Base-by-base conservation (phyloP, 2,888 invertebrate species). In the Campoletis raptor region DNA sequence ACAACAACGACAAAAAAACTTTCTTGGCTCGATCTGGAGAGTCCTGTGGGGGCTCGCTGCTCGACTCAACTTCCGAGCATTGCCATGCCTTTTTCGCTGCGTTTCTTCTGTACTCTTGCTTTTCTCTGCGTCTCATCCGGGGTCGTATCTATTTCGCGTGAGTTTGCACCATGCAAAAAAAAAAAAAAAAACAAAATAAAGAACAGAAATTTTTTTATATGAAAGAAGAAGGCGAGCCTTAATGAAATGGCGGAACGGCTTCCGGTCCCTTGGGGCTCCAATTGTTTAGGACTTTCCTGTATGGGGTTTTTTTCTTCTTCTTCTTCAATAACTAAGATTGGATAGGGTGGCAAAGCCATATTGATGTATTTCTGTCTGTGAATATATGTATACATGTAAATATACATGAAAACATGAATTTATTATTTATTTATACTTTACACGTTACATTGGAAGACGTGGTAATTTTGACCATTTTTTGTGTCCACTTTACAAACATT, bases 301-400 rank as follows among this genome's bases (percentile, higher is more conserved):
- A 87, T 89, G 82, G 15, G 37, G 37, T 21, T 15, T 78, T 61
- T 45, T 76, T 74, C 30, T 15, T 85, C 85, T 80, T 74, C 57
- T 90, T 90, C 88, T 90, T 90, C 90, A 91, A 91, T 92, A 92
- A 92, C 90, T 89, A 91, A 90, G 90, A 92, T 92, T 92, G 91
- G 88, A 91, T 89, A 89, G 90, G 91, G 90, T 87, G 86, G 82
- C 80, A 78, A 54, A 61, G 66, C 83, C 81, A 86, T 73, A 73
- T 81, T 72, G 79, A 83, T 70, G n/a, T 81, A 64, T n/a, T 57
- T 52, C 21, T 30, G 18, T 76, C 12, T 52, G 24, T 36, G 73
- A 24, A 74, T 57, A 18, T 24, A 42, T 57, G 21, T 40, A 42
- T 15, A 57, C 2, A 40, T 40, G 57, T 40, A 54, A 40, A 54